Evolutionary conservation across 2,888 invertebrate genomes (phyloP), one percentile per base, ranked within the genome.

Genomic region (Ormyrus thymus): DNA sequence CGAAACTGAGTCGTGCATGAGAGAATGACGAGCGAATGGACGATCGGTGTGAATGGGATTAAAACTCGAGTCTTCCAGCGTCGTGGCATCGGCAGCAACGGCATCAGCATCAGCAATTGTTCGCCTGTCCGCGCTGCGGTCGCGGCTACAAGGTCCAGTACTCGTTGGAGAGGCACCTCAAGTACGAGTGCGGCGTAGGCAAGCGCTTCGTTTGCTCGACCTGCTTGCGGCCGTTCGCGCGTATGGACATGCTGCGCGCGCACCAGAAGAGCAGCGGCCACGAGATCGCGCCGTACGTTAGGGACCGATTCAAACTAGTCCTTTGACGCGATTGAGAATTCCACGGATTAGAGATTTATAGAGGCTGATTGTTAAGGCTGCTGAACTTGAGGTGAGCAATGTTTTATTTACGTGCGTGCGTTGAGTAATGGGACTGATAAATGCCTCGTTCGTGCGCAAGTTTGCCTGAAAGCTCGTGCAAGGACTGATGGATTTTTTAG

Each of bases 161-260:
- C 66, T 83, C 81, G 68, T 79, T 90, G 84, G 86, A 87, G 66
- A 86, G 89, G 9, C 90, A 90, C 82, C 86, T 84, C 79, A 87
- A 86, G 70, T 90, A 89, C 83, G 90, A 90, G 74, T 90, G 90
- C 81, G 89, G 90, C 46, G 87, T 86, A 65, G 89, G 88, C 83
- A 91, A 90, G 83, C 89, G 89, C 82, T 91, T 91, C 84, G 85
- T 86, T 74, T 91, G 91, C 84, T 84, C 85, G 69, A 88, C 90
- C 81, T 91, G 91, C 85, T 86, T 85, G 50, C 85, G 86, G 81
- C 88, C 87, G 81, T 91, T 90, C 82, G 87, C 89, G 53, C 87
- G 90, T 75, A 83, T 88, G 85, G 90, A 91, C 85, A 87, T 87
- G 80, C 85, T 90, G 83, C 85, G 90, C 58, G 79, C 79, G 3